Evolutionary conservation across 2,888 invertebrate species (phyloP), one percentile per base, ranked within the genome.

Genomic region (Lypha dubia): DNA sequence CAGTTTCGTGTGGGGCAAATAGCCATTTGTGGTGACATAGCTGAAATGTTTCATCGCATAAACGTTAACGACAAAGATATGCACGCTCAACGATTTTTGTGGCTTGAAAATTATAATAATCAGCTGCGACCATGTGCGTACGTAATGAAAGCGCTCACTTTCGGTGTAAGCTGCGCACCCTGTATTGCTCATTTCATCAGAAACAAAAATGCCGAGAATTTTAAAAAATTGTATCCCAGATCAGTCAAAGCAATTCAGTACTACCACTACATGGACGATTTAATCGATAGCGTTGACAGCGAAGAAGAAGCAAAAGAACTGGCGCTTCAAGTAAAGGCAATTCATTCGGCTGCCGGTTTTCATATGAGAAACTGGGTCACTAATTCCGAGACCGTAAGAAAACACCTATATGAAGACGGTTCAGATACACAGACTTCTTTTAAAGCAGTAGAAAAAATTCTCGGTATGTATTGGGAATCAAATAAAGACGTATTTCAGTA

Each of bases 1-100:
- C 53, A 51, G 7, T 67, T 67, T 20, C 38, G 60, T 17, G 44
- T 24, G 1, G 24, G 62, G 2, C 24, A 44, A 44, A 44, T 63
- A 20, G 44, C 11, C 2, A 51, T 51, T 22, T 51, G 51, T 22
- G 22, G 51, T 22, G 22, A 51, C 22, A 51, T 51, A 13, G 22
- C 51, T 11, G 51, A 51, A 22, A 51, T 51, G 51, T 51, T 51
- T 13, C 51, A 51, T 13, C 22, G 22, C n/a, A n/a, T n/a, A n/a
- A n/a, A n/a, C n/a, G n/a, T n/a, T n/a, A n/a, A n/a, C n/a, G n/a
- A n/a, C n/a, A n/a, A n/a, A n/a, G n/a, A n/a, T n/a, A n/a, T n/a
- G n/a, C n/a, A n/a, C n/a, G n/a, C n/a, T n/a, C n/a, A n/a, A n/a
- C n/a, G n/a, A n/a, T n/a, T n/a, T n/a, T n/a, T n/a, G n/a, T n/a